These are phyloP conservation scores for Coelopa pilipes DNA, from an alignment of 2,888 invertebrate species.

Conservation along the genomic window DNA sequence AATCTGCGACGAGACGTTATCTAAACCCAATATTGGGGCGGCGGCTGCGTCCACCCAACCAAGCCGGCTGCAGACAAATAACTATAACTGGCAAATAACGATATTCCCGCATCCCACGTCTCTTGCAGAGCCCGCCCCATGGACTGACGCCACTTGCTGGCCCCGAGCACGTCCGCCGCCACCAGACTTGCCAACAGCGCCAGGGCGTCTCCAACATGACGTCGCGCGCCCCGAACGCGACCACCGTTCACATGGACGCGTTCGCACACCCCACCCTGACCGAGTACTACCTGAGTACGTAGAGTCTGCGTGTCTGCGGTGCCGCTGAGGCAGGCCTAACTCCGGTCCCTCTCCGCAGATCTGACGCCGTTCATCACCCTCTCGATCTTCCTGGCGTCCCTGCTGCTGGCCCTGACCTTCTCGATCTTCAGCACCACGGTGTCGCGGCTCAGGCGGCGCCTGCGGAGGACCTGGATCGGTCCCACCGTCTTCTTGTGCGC, in stretches of 20 bases:
- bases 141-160: no score
- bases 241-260: slow-evolving; percentile 35
- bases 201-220: slow-evolving; percentile 6
- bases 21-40: no score
- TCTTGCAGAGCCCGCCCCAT: no score
- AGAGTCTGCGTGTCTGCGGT: not conserved
- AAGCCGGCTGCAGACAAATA: no score
- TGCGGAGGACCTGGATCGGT: slow-evolving; percentile 49
- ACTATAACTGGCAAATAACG: no score
- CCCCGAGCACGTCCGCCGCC: no score
- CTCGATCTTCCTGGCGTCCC: slow-evolving; percentile 56
- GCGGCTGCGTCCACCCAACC: no score
- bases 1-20: no score
- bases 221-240: slow-evolving; percentile 13
- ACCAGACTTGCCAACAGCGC: no score
- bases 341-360: slow-evolving; percentile 47
- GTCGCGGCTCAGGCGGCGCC: slow-evolving; percentile 50
- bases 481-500: slow-evolving; percentile 57
- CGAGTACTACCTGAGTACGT: slow-evolving; percentile 61
- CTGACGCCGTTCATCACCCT: slow-evolving; percentile 60
- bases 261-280: slow-evolving; percentile 53
- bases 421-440: slow-evolving; percentile 59
- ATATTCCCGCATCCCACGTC: no score
- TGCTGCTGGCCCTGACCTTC: slow-evolving; percentile 59
- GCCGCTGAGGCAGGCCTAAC: no score